Percentiles rank a stretch among this genome's conserved stretches.
phyloP scores from a whole-genome alignment of 2,113 vertebrate species.

The Orthonyx spaldingii region DNA sequence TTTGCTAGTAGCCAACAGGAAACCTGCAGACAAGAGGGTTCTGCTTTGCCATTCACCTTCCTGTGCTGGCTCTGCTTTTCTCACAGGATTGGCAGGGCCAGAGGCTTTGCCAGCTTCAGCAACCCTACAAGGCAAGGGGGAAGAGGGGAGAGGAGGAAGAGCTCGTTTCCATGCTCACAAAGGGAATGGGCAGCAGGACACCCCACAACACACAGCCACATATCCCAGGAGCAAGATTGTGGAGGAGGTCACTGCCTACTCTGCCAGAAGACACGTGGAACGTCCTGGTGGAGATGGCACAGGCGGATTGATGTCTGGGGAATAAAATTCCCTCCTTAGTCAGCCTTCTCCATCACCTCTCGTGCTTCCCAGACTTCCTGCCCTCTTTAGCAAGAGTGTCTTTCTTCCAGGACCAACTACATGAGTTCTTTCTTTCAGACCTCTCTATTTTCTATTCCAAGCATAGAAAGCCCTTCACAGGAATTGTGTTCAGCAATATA shows the following conservation, averaged over 20 bases:
- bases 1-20: slow-evolving; percentile 48
- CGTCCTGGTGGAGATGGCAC: not conserved
- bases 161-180: not conserved
- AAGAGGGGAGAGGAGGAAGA: not conserved
- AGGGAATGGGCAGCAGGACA: not conserved
- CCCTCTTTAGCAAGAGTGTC: not conserved
- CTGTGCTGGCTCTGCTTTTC: slow-evolving; percentile 28
- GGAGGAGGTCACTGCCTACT: not conserved
- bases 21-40: slow-evolving; percentile 49
- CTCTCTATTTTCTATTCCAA: not conserved
- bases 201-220: not conserved
- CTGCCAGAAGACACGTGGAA: not conserved
- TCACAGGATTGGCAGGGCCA: not conserved
- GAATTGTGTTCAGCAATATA: not conserved
- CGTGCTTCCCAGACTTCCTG: not conserved
- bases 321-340: not conserved
- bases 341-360: not conserved
- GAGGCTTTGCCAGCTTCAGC: slow-evolving; percentile 9
- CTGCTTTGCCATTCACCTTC: slow-evolving; percentile 44
- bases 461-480: not conserved
- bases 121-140: accelerated
- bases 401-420: not conserved
- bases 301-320: not conserved
- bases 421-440: not conserved
- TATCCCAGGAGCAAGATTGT: not conserved